Base-by-base conservation (phyloP, 2,797 vertebrate species). In the Champsocephalus gunnari region DNA sequence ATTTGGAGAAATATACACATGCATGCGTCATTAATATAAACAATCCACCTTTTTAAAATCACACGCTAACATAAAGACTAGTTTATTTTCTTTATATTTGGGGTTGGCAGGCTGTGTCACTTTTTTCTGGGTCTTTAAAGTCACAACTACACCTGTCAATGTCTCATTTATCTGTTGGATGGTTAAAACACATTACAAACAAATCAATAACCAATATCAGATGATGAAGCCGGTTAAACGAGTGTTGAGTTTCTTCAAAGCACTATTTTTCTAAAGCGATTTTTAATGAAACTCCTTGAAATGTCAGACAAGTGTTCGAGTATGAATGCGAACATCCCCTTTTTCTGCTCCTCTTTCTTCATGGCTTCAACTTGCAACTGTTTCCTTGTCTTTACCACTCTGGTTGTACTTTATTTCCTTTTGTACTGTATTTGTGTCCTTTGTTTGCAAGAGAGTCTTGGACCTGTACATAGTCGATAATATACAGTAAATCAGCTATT, bases 351-450 rank as follows among this genome's bases (percentile, higher is more conserved):
- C 34, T 73, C 47, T 4, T 9, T 12, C 41, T 61, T 66, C 28
- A 5, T 43, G 5, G 55, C 48, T 64, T 70, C 28, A 61, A 21
- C 24, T 19, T 49, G n/a, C 57, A 9, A 12, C 24, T 38, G 8
- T 60, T 50, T 78, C 11, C 55, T 55, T 62, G 53, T 75, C 47
- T 50, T 80, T n/a, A 9, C 8, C 44, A n/a, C 48, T 63, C 34
- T 9, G 12, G 17, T 54, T 69, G 12, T 24, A 38, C 17, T 67
- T 48, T 56, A 13, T 63, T 53, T 65, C 54, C 12, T 44, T 50
- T 53, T 74, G n/a, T 53, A 0, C 34, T 66, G 16, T 56, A 73
- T 32, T 56, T 38, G 14, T 61, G 12, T 54, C 16, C 0, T 32
- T 54, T 3, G 3, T 43, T 12, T 50, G n/a, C 69, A 6, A 32